Conservation (phyloP, 2,888 invertebrate genomes). For the Mamestra brassicae region DNA sequence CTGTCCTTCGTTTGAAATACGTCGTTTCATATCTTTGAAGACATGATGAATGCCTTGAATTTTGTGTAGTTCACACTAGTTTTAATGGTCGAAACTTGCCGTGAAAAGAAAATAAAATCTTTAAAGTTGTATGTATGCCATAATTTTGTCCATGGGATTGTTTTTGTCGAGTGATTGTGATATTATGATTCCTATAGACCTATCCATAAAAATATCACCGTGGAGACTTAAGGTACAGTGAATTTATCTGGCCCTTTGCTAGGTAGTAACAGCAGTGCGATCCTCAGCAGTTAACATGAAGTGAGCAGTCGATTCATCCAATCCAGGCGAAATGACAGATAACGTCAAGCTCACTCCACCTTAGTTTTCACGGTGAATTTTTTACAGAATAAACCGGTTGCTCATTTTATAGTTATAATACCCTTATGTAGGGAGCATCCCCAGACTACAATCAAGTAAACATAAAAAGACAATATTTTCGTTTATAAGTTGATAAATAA, state of each 20-base stretch:
- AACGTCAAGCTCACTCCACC: no score
- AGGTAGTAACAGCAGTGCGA: no score
- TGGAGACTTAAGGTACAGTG: not conserved
- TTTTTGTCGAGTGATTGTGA: not conserved
- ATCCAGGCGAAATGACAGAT: no score
- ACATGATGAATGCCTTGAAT: no score
- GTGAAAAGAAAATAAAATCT: not conserved
- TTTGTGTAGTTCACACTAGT: not conserved
- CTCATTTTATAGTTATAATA: conserved; percentile 16
- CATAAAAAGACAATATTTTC: conserved; percentile 52
- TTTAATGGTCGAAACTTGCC: not conserved
- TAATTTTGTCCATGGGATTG: no score
- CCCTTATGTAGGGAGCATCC: not conserved
- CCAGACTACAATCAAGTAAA: conserved; percentile 14
- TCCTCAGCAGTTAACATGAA: not conserved
- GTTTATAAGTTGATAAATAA: conserved; percentile 34
- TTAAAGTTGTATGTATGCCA: no score
- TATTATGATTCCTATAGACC: not conserved
- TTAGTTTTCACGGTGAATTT: no score
- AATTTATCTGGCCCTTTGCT: no score
- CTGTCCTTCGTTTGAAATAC: not conserved
- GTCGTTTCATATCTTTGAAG: no score
- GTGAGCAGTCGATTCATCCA: not conserved
- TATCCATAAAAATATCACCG: not conserved
- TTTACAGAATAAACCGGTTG: conserved; percentile 5